These are phyloP conservation scores for Peribatodes rhomboidaria DNA, from an alignment of 2,888 invertebrate species.

Conservation along the genomic window DNA sequence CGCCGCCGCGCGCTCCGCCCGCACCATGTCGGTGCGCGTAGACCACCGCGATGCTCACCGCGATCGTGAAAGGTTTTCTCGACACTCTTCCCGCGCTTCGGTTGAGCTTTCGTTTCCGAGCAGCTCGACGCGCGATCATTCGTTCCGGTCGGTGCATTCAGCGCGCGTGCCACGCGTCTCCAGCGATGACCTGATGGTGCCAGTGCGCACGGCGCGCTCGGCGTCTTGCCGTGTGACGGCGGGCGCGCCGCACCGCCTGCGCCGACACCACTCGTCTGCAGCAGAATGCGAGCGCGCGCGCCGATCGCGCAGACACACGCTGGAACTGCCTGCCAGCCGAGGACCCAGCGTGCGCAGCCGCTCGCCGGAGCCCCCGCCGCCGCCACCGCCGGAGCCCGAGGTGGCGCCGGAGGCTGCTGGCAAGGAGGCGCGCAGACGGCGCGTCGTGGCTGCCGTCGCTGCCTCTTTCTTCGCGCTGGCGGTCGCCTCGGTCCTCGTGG, in stretches of 20 bases:
- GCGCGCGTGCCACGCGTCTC: conserved; percentile 78
- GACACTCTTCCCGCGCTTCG: conserved; percentile 84
- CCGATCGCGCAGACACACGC: conserved; percentile 77
- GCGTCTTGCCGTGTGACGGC: conserved; percentile 80
- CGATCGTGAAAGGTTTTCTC: conserved; percentile 81
- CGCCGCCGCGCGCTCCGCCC: conserved; percentile 82
- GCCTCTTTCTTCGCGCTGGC: conserved; percentile 91
- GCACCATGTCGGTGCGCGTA: conserved; percentile 83
- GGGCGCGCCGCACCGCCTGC: conserved; percentile 80
- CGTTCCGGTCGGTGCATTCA: conserved; percentile 81
- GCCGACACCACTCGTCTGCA: conserved; percentile 82
- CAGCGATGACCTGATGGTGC: conserved; percentile 83
- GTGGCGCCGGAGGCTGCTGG: conserved; percentile 85
- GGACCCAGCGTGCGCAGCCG: conserved; percentile 81
- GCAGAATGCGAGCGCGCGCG: conserved; percentile 83
- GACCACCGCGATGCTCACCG: conserved; percentile 81
- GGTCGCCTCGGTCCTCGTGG: conserved; percentile 91
- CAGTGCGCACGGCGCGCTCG: conserved; percentile 80
- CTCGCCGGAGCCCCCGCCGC: conserved; percentile 75
- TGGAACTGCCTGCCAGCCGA: conserved; percentile 78
- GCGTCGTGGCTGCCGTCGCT: conserved; percentile 90
- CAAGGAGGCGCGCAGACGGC: conserved; percentile 89
- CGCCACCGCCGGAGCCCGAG: conserved; percentile 73
- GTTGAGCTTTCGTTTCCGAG: conserved; percentile 80
- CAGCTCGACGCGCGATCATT: conserved; percentile 77